Conservation (phyloP, 2,113 vertebrate species). For the human region DNA sequence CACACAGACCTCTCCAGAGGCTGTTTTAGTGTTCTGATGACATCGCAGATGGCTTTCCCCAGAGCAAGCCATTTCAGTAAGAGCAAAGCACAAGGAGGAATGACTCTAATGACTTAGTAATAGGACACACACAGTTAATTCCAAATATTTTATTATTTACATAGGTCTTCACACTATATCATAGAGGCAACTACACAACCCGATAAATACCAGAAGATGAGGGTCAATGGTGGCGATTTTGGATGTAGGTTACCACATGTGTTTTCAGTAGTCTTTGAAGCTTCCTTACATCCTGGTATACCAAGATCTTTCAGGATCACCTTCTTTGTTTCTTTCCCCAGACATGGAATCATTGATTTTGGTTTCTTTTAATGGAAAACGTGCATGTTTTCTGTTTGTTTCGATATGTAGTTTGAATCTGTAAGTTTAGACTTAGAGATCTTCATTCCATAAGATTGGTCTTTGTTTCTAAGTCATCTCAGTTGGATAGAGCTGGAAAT, state of each 20-base stretch:
- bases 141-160: neutral
- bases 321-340: neutral
- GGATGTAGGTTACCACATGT: neutral
- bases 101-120: neutral
- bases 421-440: neutral
- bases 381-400: too few relatives aligned
- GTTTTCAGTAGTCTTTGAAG: neutral
- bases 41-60: neutral
- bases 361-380: neutral
- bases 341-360: neutral
- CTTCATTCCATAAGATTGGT: neutral
- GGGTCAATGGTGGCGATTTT: neutral
- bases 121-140: neutral
- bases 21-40: neutral
- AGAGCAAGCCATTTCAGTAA: neutral
- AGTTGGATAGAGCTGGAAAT: neutral
- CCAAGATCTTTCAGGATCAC: neutral
- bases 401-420: neutral
- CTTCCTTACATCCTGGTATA: neutral
- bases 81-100: neutral
- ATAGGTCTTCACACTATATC: neutral
- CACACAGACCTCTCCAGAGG: neutral
- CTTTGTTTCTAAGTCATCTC: neutral
- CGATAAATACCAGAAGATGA: neutral
- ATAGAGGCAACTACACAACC: neutral